Evolutionary conservation across 2,797 vertebrate genomes (phyloP).

Genomic region (Spondyliosoma cantharus): DNA sequence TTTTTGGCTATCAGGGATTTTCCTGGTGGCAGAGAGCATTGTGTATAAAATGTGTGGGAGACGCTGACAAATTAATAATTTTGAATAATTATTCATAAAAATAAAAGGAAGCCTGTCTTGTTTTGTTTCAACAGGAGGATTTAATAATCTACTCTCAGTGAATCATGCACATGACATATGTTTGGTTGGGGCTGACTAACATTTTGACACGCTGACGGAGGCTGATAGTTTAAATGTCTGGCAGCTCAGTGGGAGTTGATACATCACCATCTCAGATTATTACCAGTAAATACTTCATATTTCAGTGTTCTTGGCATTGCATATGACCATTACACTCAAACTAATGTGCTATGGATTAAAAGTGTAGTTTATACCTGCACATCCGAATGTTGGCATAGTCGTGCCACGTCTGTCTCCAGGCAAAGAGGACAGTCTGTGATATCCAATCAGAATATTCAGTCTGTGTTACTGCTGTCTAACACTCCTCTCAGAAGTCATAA

Average conservation of each 20-base stretch:
- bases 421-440: background rate
- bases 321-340: background rate
- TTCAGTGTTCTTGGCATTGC: background rate
- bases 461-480: constrained; percentile 10
- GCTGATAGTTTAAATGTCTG: background rate
- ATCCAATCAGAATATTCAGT: constrained; percentile 24
- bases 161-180: background rate
- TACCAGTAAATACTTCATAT: too few species aligned
- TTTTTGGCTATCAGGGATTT: background rate
- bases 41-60: constrained; percentile 1
- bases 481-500: constrained; percentile 43
- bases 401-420: background rate
- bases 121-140: background rate
- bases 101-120: background rate
- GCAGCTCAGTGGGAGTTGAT: background rate
- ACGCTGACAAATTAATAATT: constrained; percentile 16
- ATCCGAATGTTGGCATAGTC: background rate
- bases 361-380: background rate
- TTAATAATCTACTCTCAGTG: constrained; percentile 18
- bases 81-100: background rate
- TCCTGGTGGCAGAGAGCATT: background rate
- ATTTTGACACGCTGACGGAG: background rate
- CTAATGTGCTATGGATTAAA: background rate
- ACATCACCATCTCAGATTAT: background rate
- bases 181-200: constrained; percentile 13